These are phyloP conservation scores for Epizoanthus rinbou DNA, from an alignment of 92 coral and sea anemone species.

Conservation along the genomic window DNA sequence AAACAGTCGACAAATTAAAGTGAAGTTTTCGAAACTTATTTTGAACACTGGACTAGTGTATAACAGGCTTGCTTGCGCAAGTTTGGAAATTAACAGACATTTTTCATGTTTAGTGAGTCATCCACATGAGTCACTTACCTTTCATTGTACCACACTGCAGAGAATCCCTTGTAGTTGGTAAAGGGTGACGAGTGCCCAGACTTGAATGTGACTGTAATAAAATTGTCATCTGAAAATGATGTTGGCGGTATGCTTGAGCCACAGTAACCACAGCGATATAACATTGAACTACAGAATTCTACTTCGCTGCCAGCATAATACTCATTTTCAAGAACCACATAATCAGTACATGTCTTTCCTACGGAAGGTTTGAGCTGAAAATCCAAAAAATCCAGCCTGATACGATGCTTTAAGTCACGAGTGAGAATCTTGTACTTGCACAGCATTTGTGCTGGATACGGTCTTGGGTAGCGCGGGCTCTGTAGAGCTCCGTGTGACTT, in stretches of 20 bases:
- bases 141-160: conserved; percentile 33
- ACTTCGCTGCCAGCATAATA: neutral
- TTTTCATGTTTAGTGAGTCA: too few species aligned
- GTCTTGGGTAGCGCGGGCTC: conserved; percentile 7
- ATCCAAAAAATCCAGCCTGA: conserved; percentile 24
- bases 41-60: too few species aligned
- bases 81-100: too few species aligned
- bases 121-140: neutral
- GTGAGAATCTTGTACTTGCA: conserved; percentile 29
- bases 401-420: conserved; percentile 2
- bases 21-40: too few species aligned
- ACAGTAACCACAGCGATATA: conserved; percentile 8
- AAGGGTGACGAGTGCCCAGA: neutral
- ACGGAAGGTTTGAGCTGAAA: neutral
- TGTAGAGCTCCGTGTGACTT: conserved; percentile 1
- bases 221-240: conserved; percentile 26
- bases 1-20: too few species aligned
- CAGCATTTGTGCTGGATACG: neutral
- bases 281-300: neutral
- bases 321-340: neutral
- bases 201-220: neutral
- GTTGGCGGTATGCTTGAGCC: conserved; percentile 5
- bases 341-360: neutral
- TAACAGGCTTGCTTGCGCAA: too few species aligned
- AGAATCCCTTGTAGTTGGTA: neutral